These are phyloP conservation scores for Aphaenogaster floridana DNA, from an alignment of 1,140 invertebrate species.

Conservation along the genomic window DNA sequence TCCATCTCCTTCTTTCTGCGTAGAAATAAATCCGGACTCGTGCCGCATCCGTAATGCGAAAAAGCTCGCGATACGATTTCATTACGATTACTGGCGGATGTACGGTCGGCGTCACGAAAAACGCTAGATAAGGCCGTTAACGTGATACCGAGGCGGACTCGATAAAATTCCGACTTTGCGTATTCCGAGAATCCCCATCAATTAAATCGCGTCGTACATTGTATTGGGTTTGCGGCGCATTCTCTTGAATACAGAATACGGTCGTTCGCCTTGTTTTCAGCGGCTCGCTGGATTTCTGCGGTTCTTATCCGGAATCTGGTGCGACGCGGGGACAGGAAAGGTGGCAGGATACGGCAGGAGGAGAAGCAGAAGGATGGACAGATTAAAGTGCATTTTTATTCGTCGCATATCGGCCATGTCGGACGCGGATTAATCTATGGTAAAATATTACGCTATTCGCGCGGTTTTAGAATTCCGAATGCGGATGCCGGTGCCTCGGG, in stretches of 20 bases:
- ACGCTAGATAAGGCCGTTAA: conserved; percentile 49
- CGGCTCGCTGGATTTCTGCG: conserved; percentile 8
- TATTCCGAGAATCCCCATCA: conserved; percentile 35
- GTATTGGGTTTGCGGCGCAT: conserved; percentile 40
- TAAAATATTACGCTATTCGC: conserved; percentile 62
- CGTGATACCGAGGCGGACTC: conserved; percentile 1
- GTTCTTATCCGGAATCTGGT: conserved; percentile 49
- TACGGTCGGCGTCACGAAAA: conserved; percentile 17
- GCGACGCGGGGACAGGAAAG: neutral
- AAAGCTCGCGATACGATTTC: conserved; percentile 42
- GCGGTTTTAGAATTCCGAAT: conserved; percentile 56
- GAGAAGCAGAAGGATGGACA: neutral
- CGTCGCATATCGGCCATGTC: conserved; percentile 52
- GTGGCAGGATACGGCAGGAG: neutral
- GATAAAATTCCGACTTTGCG: conserved; percentile 47
- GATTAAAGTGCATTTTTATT: conserved; percentile 64
- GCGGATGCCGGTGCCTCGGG: conserved; percentile 12
- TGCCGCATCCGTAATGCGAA: conserved; percentile 36
- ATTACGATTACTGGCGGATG: conserved; percentile 37
- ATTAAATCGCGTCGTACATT: conserved; percentile 59
- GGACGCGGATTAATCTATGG: conserved; percentile 56
- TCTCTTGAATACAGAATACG: conserved; percentile 56
- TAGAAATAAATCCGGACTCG: conserved; percentile 55
- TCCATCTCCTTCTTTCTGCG: neutral
- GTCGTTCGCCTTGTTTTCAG: conserved; percentile 45